These are phyloP conservation scores for Excalfactoria chinensis DNA, from an alignment of 2,113 vertebrate species.

Conservation along the genomic window DNA sequence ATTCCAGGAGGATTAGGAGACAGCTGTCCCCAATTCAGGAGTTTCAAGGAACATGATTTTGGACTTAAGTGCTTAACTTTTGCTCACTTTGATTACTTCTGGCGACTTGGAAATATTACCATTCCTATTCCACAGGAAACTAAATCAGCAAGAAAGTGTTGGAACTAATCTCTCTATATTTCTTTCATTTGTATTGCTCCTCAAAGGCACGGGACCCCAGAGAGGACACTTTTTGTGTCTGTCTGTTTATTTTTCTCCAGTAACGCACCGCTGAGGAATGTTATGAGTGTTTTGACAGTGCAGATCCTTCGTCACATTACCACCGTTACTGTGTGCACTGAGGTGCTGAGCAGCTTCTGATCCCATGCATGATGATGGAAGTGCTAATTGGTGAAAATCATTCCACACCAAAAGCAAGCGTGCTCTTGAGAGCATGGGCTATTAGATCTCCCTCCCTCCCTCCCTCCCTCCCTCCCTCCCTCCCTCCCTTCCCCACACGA, in stretches of 20 bases:
- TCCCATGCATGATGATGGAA: fast-evolving
- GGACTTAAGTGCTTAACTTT: not conserved
- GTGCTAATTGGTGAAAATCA: fast-evolving
- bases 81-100: not conserved
- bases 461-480: no score
- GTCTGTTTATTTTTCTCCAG: not conserved
- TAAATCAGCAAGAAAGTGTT: not conserved
- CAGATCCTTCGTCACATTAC: not conserved
- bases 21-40: fast-evolving
- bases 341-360: not conserved
- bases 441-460: not conserved
- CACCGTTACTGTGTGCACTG: fast-evolving
- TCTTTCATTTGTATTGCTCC: not conserved
- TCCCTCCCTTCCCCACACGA: no score
- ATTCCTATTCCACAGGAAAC: not conserved
- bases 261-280: not conserved
- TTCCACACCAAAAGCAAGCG: fast-evolving
- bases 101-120: not conserved
- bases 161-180: not conserved
- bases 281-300: fast-evolving
- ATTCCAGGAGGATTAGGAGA: not conserved
- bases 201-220: not conserved
- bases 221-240: not conserved
- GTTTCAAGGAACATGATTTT: not conserved
- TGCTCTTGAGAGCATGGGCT: not conserved